These are phyloP conservation scores for Prenolepis imparis DNA, from an alignment of 2,888 invertebrate species.

Conservation along the genomic window DNA sequence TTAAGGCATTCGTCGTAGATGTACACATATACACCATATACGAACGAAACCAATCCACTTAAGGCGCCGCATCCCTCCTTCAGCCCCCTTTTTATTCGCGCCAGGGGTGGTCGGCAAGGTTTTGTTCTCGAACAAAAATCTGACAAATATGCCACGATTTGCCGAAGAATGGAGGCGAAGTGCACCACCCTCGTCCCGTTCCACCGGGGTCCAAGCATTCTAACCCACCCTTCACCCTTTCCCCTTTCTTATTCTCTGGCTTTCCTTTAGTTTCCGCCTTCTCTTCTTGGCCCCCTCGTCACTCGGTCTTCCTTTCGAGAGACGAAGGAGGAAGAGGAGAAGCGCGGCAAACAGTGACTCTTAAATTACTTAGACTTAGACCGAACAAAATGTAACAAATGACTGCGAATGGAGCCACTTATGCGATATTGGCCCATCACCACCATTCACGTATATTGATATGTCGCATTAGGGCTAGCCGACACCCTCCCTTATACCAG, in stretches of 20 bases:
- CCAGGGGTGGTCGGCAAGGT: conserved; percentile 74
- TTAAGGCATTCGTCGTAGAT: conserved; percentile 68
- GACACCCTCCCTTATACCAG: conserved; percentile 56
- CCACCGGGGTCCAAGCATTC: conserved; percentile 43
- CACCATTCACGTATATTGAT: conserved; percentile 80
- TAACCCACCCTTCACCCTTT: conserved; percentile 51
- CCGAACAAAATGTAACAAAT: conserved; percentile 84
- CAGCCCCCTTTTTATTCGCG: conserved; percentile 34
- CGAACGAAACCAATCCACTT: conserved; percentile 85
- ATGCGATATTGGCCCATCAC: conserved; percentile 83
- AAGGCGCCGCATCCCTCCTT: conserved; percentile 70
- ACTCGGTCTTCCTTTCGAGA: conserved; percentile 42
- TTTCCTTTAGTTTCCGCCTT: conserved; percentile 43
- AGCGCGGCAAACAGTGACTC: conserved; percentile 74
- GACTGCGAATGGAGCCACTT: conserved; percentile 82
- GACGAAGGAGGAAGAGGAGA: conserved; percentile 52
- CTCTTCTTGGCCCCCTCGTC: conserved; percentile 11
- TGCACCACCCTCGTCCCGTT: conserved; percentile 62
- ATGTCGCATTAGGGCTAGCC: conserved; percentile 77
- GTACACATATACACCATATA: conserved; percentile 52
- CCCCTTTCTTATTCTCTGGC: conserved; percentile 32
- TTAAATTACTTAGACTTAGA: conserved; percentile 83
- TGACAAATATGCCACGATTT: conserved; percentile 86
- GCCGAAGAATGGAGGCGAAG: conserved; percentile 82
- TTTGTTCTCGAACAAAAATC: conserved; percentile 85